phyloP scores from a whole-genome alignment of 2,888 invertebrate species.

The Rhyacophila evoluta region DNA sequence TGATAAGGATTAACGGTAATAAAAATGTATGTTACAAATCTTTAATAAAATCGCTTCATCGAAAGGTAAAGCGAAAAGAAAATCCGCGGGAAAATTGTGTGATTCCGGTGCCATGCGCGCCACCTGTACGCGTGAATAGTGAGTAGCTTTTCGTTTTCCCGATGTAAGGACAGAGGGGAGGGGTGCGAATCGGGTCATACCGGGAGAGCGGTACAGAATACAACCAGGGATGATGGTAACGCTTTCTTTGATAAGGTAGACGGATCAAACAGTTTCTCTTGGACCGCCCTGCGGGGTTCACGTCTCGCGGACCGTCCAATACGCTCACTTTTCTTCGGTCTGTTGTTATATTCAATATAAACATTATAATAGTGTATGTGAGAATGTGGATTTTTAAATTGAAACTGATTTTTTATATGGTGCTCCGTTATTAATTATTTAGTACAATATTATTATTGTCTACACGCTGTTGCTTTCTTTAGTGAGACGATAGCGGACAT shows the following conservation, averaged over 20 bases:
- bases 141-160: background rate
- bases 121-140: background rate
- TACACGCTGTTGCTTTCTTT: slow-evolving; percentile 17
- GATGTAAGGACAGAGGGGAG: background rate
- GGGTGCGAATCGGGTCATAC: slow-evolving; percentile 14
- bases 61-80: no score
- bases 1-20: no score
- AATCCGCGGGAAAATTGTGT: slow-evolving; percentile 11
- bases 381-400: background rate
- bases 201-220: background rate
- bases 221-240: background rate
- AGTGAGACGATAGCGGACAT: background rate
- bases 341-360: slow-evolving; percentile 1
- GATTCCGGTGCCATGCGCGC: background rate
- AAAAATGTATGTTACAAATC: no score
- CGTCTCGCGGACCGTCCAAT: background rate
- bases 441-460: background rate
- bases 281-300: slow-evolving; percentile 38
- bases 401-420: background rate
- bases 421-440: background rate
- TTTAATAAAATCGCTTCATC: no score
- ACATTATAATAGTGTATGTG: slow-evolving; percentile 2
- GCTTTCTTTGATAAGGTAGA: slow-evolving; percentile 39
- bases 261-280: slow-evolving; percentile 44
- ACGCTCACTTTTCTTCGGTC: background rate